Evolutionary conservation across 2,113 vertebrate genomes (phyloP).

Genomic region (Notothenia coriiceps): DNA sequence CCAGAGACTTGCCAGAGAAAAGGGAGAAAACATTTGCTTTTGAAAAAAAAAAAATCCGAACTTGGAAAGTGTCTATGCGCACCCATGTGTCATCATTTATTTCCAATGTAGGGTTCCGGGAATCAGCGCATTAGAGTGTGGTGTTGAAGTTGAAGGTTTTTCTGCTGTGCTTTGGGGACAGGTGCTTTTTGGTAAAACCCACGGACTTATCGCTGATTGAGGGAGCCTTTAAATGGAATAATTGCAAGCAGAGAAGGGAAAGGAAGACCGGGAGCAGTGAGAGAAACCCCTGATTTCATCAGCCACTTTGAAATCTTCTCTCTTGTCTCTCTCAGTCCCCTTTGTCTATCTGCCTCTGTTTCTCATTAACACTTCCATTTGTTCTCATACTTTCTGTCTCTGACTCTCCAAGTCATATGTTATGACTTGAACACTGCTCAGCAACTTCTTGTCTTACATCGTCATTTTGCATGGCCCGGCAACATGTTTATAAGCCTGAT

Average conservation of each 20-base stretch:
- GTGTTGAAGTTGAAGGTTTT: conserved; percentile 45
- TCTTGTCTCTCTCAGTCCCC: conserved; percentile 1
- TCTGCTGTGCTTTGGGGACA: conserved; percentile 36
- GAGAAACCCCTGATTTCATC: conserved; percentile 48
- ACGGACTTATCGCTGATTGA: conserved; percentile 25
- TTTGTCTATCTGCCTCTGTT: background rate
- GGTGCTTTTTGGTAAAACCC: conserved; percentile 56
- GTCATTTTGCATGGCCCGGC: background rate
- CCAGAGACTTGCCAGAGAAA: conserved; percentile 70
- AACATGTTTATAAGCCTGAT: conserved; percentile 19
- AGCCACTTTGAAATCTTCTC: conserved; percentile 15
- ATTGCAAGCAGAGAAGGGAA: conserved; percentile 31
- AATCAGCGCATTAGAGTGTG: conserved; percentile 35
- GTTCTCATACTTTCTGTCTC: conserved; percentile 5
- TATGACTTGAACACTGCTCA: background rate
- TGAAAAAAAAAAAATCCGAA: conserved; percentile 6
- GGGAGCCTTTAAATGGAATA: conserved; percentile 45
- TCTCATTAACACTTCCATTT: conserved; percentile 26
- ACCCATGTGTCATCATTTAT: conserved; percentile 70
- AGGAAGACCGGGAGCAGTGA: conserved; percentile 49
- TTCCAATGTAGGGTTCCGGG: conserved; percentile 54
- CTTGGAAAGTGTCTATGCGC: conserved; percentile 28
- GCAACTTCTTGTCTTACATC: background rate
- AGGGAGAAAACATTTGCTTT: conserved; percentile 34
- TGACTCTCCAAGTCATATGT: conserved; percentile 6